A percentile compares a stretch with the other conserved stretches of the same genome.
Evolutionary conservation across 2,113 vertebrate genomes (phyloP).

Genomic region (Anseranas semipalmata): DNA sequence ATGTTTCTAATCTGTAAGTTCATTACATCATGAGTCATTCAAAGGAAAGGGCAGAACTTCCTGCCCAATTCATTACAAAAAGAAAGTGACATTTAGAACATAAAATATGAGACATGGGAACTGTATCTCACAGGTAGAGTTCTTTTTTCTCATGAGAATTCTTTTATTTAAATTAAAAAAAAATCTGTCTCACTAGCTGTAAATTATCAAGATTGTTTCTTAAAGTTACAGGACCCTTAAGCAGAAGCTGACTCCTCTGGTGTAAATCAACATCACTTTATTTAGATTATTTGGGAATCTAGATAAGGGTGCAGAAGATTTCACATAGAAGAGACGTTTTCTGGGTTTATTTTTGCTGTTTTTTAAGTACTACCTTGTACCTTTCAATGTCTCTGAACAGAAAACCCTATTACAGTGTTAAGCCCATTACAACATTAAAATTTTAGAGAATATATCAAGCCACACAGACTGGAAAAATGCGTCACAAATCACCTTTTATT

Average conservation of each 20-base stretch:
- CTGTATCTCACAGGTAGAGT: slow-evolving; percentile 61
- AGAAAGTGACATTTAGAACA: slow-evolving; percentile 76
- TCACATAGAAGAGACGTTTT: not conserved
- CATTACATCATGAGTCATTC: slow-evolving; percentile 77
- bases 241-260: not conserved
- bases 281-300: not conserved
- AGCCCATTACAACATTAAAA: not conserved
- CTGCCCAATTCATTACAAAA: slow-evolving; percentile 70
- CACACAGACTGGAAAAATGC: not conserved
- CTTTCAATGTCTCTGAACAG: not conserved
- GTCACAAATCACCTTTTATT: not conserved
- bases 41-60: slow-evolving; percentile 83
- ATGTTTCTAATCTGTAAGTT: slow-evolving; percentile 68
- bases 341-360: not conserved
- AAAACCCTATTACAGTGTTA: not conserved
- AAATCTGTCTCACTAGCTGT: not conserved
- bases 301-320: not conserved
- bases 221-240: slow-evolving; percentile 1
- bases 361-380: not conserved
- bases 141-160: slow-evolving; percentile 73
- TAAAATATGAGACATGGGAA: slow-evolving; percentile 52
- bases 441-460: not conserved
- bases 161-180: slow-evolving; percentile 9
- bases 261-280: not conserved
- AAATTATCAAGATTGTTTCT: slow-evolving; percentile 28